These are phyloP conservation scores for Zonotrichia albicollis DNA, from an alignment of 2,797 vertebrate species.

Conservation along the genomic window DNA sequence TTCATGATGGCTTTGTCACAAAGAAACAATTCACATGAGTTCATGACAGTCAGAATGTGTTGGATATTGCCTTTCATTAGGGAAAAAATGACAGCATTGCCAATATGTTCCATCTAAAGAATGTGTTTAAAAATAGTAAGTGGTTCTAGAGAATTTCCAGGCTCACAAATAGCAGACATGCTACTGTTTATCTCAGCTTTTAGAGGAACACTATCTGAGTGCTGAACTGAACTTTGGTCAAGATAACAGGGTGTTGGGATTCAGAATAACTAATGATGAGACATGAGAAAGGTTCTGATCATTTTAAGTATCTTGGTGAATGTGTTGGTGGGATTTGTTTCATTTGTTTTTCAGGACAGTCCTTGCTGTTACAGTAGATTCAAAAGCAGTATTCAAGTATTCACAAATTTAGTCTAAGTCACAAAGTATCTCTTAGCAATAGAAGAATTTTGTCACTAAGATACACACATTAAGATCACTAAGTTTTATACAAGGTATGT, in stretches of 20 bases:
- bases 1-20: not conserved
- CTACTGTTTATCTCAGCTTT: slow-evolving; percentile 38
- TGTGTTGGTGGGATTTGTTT: not conserved
- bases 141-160: slow-evolving; percentile 54
- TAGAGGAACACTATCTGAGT: not conserved
- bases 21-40: not conserved
- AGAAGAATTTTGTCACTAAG: not conserved
- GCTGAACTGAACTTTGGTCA: not conserved
- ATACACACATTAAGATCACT: not conserved
- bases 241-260: slow-evolving; percentile 40
- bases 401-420: not conserved
- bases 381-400: not conserved
- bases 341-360: not conserved
- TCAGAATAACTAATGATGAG: not conserved
- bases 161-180: slow-evolving; percentile 9
- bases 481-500: not conserved
- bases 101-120: slow-evolving; percentile 11
- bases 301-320: not conserved
- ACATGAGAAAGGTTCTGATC: not conserved
- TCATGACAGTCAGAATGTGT: not conserved
- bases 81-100: slow-evolving; percentile 3
- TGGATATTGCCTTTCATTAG: slow-evolving; percentile 10
- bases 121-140: slow-evolving; percentile 56
- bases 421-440: not conserved
- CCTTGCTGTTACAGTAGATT: not conserved